Conservation (phyloP, 64 coral and sea anemone species). For the Porites australiensis region DNA sequence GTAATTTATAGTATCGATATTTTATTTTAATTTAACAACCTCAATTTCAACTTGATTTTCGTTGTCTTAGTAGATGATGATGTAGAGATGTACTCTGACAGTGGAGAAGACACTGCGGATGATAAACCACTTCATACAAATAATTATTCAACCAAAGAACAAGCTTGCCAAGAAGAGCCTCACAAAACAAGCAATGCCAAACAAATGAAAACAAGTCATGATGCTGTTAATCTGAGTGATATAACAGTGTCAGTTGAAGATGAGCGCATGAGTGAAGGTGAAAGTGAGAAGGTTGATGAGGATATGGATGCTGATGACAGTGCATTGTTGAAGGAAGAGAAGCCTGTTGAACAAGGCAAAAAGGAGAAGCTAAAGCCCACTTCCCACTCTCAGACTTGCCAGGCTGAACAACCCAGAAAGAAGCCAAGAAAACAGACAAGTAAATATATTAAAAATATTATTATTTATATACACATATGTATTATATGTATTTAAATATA, state of each 20-base stretch:
- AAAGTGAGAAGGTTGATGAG: conserved; percentile 38
- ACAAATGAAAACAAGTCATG: conserved; percentile 24
- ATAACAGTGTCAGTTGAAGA: conserved; percentile 53
- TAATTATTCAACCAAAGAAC: conserved; percentile 10
- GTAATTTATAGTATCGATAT: too few relatives aligned
- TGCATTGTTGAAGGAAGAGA: conserved; percentile 60
- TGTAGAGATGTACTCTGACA: conserved; percentile 65
- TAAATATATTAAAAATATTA: not conserved
- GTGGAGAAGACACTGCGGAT: conserved; percentile 39
- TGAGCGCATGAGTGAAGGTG: conserved; percentile 62
- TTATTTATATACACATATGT: too few relatives aligned
- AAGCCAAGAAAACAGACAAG: not conserved
- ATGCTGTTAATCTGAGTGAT: conserved; percentile 40
- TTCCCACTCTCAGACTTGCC: not conserved
- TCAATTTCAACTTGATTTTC: not conserved
- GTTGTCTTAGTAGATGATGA: conserved; percentile 28
- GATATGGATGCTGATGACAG: conserved; percentile 39
- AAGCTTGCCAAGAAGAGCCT: not conserved
- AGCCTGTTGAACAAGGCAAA: not conserved
- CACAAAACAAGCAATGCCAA: not conserved
- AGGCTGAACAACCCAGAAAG: conserved; percentile 3
- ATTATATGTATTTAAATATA: too few relatives aligned
- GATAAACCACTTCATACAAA: conserved; percentile 19
- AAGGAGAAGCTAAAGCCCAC: not conserved
- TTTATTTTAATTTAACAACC: too few relatives aligned